Evolutionary conservation across 2,888 invertebrate species (phyloP), one percentile per base, ranked within the genome.

Genomic region (Rhingia campestris): DNA sequence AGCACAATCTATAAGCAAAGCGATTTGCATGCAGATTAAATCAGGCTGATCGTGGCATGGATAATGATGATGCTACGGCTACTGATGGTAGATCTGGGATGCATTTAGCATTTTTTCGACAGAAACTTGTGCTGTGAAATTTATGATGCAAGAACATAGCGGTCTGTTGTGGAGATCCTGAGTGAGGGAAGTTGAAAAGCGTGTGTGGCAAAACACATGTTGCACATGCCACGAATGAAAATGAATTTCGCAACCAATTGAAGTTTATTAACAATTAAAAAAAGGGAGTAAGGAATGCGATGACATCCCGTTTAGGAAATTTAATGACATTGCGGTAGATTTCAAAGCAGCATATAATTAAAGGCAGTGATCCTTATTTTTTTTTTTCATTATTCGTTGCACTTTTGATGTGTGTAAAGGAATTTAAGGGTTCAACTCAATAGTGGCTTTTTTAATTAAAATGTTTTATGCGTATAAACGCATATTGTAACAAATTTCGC

Each of bases 221-320:
- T 81, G 53, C 63, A 64, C 58, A 70, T 64, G 43, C 51, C 47
- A 22, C 30, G 35, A 7, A 56, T 61, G 61, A 30, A 47, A 63
- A 22, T 43, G 9, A n/a, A 51, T 69, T 69, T 63, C 41, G 54
- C 67, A 74, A 39, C 54, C 63, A 74, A 80, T 74, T 80, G 51
- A 54, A 51, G 41, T 73, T 73, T 47, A 54, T 80, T 61, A 74
- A 49, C 33, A 74, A 74, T 58, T 51, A 43, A 58, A 74, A 51
- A 53, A 51, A 35, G 43, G 35, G 64, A 4, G 7, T 3, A 30
- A 5, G 6, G 35, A 14, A 6, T 35, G 10, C 35, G 56, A 47
- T 53, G 73, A 54, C 73, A 54, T 43, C n/a, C 53, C 22, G 22
- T 30, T 51, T 41, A 22, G 43, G 30, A 30, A 47, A 39, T 63